phyloP scores from a whole-genome alignment of 2,888 invertebrate genomes.

The Branchellion lobata region DNA sequence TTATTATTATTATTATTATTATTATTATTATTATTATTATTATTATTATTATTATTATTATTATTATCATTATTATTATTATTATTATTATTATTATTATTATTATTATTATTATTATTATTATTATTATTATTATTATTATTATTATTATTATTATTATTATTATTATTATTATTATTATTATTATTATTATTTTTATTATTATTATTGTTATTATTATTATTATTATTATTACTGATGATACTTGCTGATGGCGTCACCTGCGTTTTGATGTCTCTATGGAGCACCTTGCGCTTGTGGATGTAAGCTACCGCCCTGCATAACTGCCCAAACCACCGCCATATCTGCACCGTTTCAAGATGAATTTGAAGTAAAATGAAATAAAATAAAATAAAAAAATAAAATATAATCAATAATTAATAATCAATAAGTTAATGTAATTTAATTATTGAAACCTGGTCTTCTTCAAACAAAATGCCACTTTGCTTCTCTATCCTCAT shows the following conservation, averaged over 20 bases:
- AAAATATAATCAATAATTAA: too few relatives aligned
- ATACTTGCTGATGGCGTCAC: neutral
- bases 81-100: neutral
- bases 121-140: too few relatives aligned
- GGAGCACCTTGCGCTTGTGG: conserved; percentile 65
- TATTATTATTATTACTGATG: neutral
- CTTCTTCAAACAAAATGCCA: conserved; percentile 61
- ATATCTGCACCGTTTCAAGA: conserved; percentile 22
- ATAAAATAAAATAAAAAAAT: too few relatives aligned
- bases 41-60: neutral
- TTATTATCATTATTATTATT: neutral
- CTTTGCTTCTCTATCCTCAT: conserved; percentile 61
- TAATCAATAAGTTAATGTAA: too few relatives aligned
- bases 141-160: neutral
- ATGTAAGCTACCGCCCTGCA: conserved; percentile 65
- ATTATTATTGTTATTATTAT: neutral
- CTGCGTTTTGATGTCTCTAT: conserved; percentile 65
- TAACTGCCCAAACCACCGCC: conserved; percentile 59
- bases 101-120: too few relatives aligned
- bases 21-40: conserved; percentile 51
- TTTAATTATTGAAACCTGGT: too few relatives aligned
- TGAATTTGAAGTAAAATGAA: too few relatives aligned
- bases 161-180: neutral
- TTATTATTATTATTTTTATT: neutral
- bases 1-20: neutral